phyloP scores from a whole-genome alignment of 2,888 invertebrate genomes.

The Herminia tarsipennalis region DNA sequence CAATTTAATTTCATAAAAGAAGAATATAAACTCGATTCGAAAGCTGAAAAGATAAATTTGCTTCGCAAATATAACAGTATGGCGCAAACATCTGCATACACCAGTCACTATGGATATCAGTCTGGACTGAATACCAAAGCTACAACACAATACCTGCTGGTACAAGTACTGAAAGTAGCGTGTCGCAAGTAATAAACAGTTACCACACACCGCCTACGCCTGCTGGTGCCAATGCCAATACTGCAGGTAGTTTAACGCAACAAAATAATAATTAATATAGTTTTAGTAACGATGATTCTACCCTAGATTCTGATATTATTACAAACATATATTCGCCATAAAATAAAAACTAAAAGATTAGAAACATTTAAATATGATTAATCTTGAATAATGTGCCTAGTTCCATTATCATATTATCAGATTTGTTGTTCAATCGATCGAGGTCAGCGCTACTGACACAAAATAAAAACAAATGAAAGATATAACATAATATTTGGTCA shows the following conservation, averaged over 20 bases:
- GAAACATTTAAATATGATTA: no score
- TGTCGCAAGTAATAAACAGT: slow-evolving; percentile 4
- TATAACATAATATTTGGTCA: no score
- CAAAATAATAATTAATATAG: no score
- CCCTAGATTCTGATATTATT: no score
- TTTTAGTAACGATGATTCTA: no score
- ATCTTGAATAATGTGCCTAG: no score
- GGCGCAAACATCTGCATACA: not conserved
- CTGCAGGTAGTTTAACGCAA: not conserved
- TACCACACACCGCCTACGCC: slow-evolving; percentile 4
- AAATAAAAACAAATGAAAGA: no score
- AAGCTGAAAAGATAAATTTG: not conserved
- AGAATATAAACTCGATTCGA: not conserved
- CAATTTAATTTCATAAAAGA: not conserved
- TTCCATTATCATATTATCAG: no score
- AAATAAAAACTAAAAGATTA: no score
- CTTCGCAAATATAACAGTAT: slow-evolving; percentile 3
- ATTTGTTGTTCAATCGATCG: no score
- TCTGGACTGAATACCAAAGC: slow-evolving; percentile 5
- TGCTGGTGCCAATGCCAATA: slow-evolving; percentile 1
- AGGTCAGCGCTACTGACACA: no score
- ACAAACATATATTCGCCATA: no score
- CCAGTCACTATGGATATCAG: not conserved
- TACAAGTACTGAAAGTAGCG: slow-evolving; percentile 8
- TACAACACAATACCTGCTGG: not conserved